A percentile compares a stretch with the other conserved stretches of the same genome.
These are phyloP conservation scores for Holacanthus passer DNA, from an alignment of 2,113 vertebrate genomes.

Conservation along the genomic window DNA sequence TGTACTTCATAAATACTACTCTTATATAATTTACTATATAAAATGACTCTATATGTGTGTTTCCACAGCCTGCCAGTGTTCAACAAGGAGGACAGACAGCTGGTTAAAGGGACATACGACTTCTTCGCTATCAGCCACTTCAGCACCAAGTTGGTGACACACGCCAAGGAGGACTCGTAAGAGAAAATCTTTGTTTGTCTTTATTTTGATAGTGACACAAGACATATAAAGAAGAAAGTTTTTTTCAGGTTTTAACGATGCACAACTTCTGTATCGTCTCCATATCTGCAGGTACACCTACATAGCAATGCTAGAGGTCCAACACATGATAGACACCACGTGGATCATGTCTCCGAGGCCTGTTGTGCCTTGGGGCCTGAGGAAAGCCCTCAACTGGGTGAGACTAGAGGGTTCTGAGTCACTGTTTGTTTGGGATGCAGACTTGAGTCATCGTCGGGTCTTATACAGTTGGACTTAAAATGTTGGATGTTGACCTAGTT, in stretches of 20 bases:
- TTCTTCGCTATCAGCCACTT: conserved; percentile 97
- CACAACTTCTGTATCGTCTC: no score
- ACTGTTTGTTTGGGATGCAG: background rate
- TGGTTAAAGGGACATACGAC: conserved; percentile 92
- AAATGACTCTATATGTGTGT: background rate
- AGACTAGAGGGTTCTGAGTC: conserved; percentile 19
- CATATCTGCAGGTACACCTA: conserved; percentile 84
- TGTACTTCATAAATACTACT: background rate
- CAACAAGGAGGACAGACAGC: conserved; percentile 87
- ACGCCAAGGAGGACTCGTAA: conserved; percentile 88
- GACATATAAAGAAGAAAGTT: background rate
- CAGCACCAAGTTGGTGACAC: conserved; percentile 91
- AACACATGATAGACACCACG: conserved; percentile 92
- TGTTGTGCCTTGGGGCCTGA: conserved; percentile 95
- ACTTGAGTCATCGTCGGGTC: background rate
- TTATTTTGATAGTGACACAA: background rate
- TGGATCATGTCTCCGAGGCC: conserved; percentile 87
- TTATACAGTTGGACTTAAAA: background rate
- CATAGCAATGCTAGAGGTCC: conserved; percentile 88
- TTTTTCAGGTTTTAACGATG: no score
- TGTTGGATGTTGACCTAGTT: background rate
- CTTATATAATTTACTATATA: background rate
- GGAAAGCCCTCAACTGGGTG: conserved; percentile 88
- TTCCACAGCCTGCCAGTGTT: conserved; percentile 88
- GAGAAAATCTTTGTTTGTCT: background rate